phyloP scores from a whole-genome alignment of 1,140 invertebrate species.

The Ridgeia piscesae region DNA sequence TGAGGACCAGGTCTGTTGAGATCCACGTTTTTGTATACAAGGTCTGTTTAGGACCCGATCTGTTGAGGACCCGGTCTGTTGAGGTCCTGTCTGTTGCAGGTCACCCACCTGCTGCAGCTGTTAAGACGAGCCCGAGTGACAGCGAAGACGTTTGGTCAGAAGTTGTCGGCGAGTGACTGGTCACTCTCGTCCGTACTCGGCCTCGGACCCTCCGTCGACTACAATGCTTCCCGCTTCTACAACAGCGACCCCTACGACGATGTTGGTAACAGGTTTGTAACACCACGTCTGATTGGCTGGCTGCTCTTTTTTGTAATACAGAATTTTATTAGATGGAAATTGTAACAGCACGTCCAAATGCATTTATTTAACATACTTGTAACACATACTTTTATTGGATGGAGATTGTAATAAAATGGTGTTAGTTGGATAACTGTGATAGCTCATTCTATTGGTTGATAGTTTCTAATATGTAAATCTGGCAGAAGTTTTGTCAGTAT shows the following conservation, averaged over 20 bases:
- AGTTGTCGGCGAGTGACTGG: not conserved
- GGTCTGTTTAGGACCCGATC: not conserved
- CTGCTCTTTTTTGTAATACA: not conserved
- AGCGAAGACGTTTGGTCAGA: not conserved
- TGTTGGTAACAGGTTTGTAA: not conserved
- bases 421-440: too few relatives aligned
- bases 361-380: not conserved
- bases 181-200: not conserved
- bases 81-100: not conserved
- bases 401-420: not conserved
- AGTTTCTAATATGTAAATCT: not conserved
- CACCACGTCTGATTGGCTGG: not conserved
- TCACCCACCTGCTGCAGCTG: conserved; percentile 7
- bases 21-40: too few relatives aligned
- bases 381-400: not conserved
- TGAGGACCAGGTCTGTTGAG: too few relatives aligned
- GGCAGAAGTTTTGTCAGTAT: too few relatives aligned
- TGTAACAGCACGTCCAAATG: not conserved
- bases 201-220: conserved; percentile 3
- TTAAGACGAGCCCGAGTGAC: not conserved
- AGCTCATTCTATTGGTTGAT: not conserved
- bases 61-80: conserved; percentile 1
- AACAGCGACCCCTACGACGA: conserved; percentile 14
- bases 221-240: conserved; percentile 13
- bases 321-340: not conserved